phyloP scores from a whole-genome alignment of 2,888 invertebrate genomes.

The Diachrysia chrysitis region DNA sequence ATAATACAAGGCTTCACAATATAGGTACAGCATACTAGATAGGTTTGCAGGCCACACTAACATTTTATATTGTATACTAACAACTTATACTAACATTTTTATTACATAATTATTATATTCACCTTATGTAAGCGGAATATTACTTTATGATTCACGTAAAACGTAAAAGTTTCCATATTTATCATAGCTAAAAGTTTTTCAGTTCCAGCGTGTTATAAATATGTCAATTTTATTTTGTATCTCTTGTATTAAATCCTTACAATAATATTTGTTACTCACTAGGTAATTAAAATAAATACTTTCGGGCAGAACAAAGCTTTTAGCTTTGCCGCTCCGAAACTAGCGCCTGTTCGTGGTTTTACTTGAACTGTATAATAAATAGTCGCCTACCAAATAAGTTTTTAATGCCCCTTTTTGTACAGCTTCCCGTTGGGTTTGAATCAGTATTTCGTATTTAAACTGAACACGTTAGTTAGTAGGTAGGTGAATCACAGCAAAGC shows the following conservation, averaged over 20 bases:
- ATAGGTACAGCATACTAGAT: no score
- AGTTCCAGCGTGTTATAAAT: constrained; percentile 2
- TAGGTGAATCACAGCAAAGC: no score
- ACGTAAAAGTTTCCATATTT: no score
- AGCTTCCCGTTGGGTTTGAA: background rate
- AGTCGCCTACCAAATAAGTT: constrained; percentile 12
- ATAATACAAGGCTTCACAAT: no score
- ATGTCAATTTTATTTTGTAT: background rate
- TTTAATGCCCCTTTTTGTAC: background rate
- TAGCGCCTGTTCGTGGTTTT: constrained; percentile 36
- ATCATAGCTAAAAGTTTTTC: background rate
- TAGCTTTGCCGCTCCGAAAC: constrained; percentile 41
- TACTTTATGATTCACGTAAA: background rate
- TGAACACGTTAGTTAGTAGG: no score
- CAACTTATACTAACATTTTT: no score
- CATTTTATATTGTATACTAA: no score
- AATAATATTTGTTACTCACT: constrained; percentile 16
- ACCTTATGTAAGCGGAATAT: no score
- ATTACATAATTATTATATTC: no score
- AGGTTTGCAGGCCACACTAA: no score
- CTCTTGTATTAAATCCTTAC: constrained; percentile 11
- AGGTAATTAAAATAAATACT: constrained; percentile 31
- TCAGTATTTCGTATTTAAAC: background rate
- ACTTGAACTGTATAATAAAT: constrained; percentile 8
- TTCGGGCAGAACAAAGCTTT: constrained; percentile 43